Base-by-base conservation (phyloP, 2,888 invertebrate species). In the Stenodema calcarata region DNA sequence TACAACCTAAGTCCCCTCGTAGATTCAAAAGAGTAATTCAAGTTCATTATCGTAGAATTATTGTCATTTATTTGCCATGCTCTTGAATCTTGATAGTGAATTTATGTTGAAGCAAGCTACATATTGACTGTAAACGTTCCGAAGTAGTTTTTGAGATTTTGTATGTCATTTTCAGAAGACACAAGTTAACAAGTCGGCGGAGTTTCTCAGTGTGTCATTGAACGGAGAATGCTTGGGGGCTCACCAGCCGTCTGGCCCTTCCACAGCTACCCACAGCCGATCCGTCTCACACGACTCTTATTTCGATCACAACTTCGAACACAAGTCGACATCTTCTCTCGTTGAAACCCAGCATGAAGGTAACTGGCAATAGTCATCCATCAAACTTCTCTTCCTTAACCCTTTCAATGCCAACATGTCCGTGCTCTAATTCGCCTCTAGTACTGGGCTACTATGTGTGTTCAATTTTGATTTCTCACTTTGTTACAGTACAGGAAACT, bases 211-310 rank as follows among this genome's bases (percentile, higher is more conserved):
- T 16, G 11, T 41, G 41, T 69, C 82, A 11, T 42, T 82, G 42
- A 82, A 62, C 23, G 82, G 82, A n/a, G 82, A 82, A 3, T 35
- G 82, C 7, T 28, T 27, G n/a, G 82, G 35, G 14, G 42, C 42
- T 11, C 41, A 23, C 62, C 87, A 50, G 54, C 70, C 62, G 0
- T 86, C 87, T 16, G 75, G 44, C 1, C 87, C 82, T 28, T 42
- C 75, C 16, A 83, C 83, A 42, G 69, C 87, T 18, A 86, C 81
- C 69, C 89, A 92, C 92, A 93, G 92, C 86, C 78, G 90, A 78
- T 97, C 97, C 0, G 96, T 97, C 0, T 97, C 97, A 0, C 97
- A 98, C 91, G 98, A 98, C 91, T 98, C 97, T 0, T 98, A 98
- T 92, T 98, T 98, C 92, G 97, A 97, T 90, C 92, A 94, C 93